Evolutionary conservation across 2,797 vertebrate genomes (phyloP), one percentile per base, ranked within the genome.

Genomic region (Crocodylus rhombifer): DNA sequence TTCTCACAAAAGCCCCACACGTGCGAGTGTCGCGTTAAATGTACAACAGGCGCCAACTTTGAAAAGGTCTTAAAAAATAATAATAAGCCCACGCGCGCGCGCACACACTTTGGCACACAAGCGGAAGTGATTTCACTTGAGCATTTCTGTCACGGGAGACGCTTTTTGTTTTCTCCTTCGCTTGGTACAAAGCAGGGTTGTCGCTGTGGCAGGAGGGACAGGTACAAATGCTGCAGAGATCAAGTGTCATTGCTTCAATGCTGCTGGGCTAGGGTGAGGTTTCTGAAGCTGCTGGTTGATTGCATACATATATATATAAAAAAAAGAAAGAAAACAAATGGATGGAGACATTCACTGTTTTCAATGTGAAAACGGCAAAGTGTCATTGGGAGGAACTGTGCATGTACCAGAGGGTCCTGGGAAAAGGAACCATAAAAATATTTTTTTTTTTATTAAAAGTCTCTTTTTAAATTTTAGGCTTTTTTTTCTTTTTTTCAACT

Each of bases 291-390:
- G 97, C 96, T 64, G 94, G 97, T 94, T 96, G 95, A 93, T 97
- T 97, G 97, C 97, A 96, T 91, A 98, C 95, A 98, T 2, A 21
- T 84, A 96, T 96, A 98, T 94, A 97, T 97, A 95, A 98, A 93
- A 92, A 94, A 97, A 92, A 92, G 88, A 94, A 96, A 95, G 96
- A 96, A 96, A 82, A 96, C 42, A 9, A 97, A 95, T 86, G 94
- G 94, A 96, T 78, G 94, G 94, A 91, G 95, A 98, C 98, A 97
- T 98, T 97, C 96, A 96, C 89, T 62, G 97, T 97, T 98, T 98
- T 98, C 98, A 98, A 98, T 98, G 97, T 97, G 97, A 98, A 98
- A 98, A 98, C 95, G 2, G 97, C 95, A 96, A 97, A 97, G 97
- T 93, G 97, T 95, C 97, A 96, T 96, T 55, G 90, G 86, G 92